Evolutionary conservation across 2,113 vertebrate genomes (phyloP).

Genomic region (Gymnogyps californianus): DNA sequence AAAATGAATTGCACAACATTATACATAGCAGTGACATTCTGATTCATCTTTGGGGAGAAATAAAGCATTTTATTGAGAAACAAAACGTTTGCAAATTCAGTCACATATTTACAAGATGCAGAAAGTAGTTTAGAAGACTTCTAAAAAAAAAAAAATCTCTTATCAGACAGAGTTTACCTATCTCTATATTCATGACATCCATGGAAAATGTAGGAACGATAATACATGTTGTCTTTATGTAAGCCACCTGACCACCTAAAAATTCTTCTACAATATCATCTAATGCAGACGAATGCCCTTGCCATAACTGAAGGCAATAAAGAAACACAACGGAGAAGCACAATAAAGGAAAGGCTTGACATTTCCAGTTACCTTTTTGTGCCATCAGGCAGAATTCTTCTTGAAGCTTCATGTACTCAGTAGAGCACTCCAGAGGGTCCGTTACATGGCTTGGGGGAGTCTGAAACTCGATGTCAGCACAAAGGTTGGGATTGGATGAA

Average conservation of each 20-base stretch:
- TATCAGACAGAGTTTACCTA: background rate
- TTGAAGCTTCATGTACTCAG: constrained; percentile 95
- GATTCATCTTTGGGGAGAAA: background rate
- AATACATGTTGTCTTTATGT: background rate
- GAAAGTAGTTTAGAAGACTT: background rate
- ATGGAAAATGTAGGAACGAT: background rate
- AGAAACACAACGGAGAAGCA: background rate
- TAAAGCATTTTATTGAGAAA: background rate
- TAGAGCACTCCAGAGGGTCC: constrained; percentile 85
- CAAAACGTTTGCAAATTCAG: background rate
- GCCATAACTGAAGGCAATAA: background rate
- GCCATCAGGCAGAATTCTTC: constrained; percentile 96
- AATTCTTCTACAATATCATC: background rate
- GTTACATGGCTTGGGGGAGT: constrained; percentile 81
- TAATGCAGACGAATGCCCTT: background rate
- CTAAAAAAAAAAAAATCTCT: background rate
- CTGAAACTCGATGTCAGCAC: constrained; percentile 92
- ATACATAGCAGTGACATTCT: background rate
- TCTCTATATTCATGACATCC: background rate
- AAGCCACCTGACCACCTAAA: background rate
- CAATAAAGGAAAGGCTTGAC: background rate
- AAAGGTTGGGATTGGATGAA: constrained; percentile 97
- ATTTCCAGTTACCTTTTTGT: constrained; percentile 86
- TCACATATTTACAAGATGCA: background rate
- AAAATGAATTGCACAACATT: background rate